phyloP scores from a whole-genome alignment of 2,797 vertebrate species.

The Acanthurus leucopareius region DNA sequence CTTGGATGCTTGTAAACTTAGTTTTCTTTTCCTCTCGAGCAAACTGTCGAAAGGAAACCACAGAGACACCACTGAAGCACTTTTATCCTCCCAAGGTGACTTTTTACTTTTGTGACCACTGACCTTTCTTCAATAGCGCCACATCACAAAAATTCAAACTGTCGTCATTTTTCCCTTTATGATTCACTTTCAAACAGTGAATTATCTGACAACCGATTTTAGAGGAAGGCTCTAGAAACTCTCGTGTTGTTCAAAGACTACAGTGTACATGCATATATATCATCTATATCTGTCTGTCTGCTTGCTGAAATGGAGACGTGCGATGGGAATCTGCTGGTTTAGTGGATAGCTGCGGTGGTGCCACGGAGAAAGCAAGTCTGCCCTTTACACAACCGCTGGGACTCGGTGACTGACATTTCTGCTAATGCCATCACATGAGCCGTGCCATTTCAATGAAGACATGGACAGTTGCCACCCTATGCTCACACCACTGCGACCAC shows the following conservation, averaged over 20 bases:
- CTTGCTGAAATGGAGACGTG: constrained; percentile 29
- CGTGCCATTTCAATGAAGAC: constrained; percentile 70
- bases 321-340: constrained; percentile 44
- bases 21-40: no score
- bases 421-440: constrained; percentile 77
- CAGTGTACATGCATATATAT: background rate
- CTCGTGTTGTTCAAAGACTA: background rate
- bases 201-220: background rate
- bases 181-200: constrained; percentile 1
- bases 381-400: constrained; percentile 73
- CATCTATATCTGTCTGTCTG: constrained; percentile 14
- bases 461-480: constrained; percentile 70
- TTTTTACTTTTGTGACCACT: no score
- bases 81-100: no score
- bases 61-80: no score
- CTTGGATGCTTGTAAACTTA: no score
- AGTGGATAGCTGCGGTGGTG: constrained; percentile 45
- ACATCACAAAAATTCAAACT: no score
- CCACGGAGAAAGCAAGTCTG: constrained; percentile 63
- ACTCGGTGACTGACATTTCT: constrained; percentile 76
- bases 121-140: no score
- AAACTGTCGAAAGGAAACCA: no score
- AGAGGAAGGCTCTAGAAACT: background rate
- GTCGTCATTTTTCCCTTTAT: no score
- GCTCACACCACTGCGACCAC: constrained; percentile 67